Conservation (phyloP, 2,113 vertebrate genomes). For the Thinocorus orbignyianus region DNA sequence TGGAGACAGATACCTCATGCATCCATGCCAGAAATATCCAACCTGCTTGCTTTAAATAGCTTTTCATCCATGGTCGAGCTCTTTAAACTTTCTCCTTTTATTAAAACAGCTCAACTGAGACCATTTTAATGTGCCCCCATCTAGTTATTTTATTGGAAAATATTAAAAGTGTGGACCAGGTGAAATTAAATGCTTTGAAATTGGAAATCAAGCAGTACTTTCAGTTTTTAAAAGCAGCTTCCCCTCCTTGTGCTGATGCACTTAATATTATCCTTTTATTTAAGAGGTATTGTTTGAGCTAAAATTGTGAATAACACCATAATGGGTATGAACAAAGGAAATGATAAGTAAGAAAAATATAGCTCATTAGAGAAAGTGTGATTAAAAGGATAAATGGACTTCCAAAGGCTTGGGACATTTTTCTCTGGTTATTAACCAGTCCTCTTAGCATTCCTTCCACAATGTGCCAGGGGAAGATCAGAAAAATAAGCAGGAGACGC, state of each 20-base stretch:
- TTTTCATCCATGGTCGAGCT: conserved; percentile 69
- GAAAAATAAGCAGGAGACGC: background rate
- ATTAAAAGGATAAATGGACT: conserved; percentile 54
- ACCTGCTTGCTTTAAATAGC: conserved; percentile 55
- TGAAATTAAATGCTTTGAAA: conserved; percentile 67
- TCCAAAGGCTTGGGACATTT: conserved; percentile 11
- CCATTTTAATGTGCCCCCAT: conserved; percentile 63
- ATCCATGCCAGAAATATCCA: conserved; percentile 57
- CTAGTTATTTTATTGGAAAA: conserved; percentile 67
- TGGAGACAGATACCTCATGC: conserved; percentile 47
- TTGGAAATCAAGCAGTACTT: conserved; percentile 49
- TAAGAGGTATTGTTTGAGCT: conserved; percentile 53
- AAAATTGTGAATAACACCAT: conserved; percentile 35
- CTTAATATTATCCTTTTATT: conserved; percentile 44
- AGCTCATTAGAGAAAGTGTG: conserved; percentile 32
- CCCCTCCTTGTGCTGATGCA: conserved; percentile 27
- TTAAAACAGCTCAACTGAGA: conserved; percentile 71
- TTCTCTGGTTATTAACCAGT: conserved; percentile 14
- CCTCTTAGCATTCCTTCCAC: background rate
- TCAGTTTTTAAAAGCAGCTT: conserved; percentile 33
- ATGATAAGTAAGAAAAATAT: conserved; percentile 46
- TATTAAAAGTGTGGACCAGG: conserved; percentile 57
- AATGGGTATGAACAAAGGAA: conserved; percentile 50
- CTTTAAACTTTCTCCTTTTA: conserved; percentile 71
- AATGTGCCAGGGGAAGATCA: background rate